Conservation (phyloP, 2,113 vertebrate species). For the Ailurus styani region DNA sequence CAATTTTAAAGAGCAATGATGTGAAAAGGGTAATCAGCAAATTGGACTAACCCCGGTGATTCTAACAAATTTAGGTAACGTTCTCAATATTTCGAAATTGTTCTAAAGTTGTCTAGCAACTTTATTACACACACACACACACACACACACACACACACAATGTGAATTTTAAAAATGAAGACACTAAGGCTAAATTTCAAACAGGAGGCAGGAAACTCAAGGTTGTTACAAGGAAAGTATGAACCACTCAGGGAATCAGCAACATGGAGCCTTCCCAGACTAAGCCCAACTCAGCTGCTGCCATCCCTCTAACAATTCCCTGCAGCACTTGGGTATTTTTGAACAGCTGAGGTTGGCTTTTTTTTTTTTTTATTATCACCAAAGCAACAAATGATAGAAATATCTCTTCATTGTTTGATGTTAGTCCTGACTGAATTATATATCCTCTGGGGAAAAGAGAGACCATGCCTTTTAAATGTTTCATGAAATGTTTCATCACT, state of each 20-base stretch:
- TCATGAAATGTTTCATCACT: background rate
- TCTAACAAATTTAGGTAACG: background rate
- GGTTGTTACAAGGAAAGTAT: background rate
- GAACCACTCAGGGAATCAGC: background rate
- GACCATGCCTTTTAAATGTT: background rate
- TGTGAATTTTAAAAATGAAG: background rate
- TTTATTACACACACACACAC: background rate
- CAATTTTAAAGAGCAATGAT: slow-evolving; percentile 23
- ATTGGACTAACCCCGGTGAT: background rate
- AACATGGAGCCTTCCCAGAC: background rate
- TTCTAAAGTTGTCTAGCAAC: background rate
- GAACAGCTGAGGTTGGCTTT: slow-evolving; percentile 48
- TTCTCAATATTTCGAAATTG: background rate
- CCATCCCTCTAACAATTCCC: background rate
- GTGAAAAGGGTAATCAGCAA: slow-evolving; percentile 11
- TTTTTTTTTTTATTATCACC: background rate
- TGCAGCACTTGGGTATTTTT: background rate
- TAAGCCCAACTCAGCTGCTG: background rate
- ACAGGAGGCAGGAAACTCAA: slow-evolving; percentile 91
- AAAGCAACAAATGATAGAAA: slow-evolving; percentile 24
- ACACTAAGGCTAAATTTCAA: background rate
- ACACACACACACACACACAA: background rate
- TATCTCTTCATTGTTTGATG: slow-evolving; percentile 1
- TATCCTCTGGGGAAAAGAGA: background rate
- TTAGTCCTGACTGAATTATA: background rate